Evolutionary conservation across 2,888 invertebrate genomes (phyloP), one percentile per base, ranked within the genome.

Genomic region (Cheilosia urbana): DNA sequence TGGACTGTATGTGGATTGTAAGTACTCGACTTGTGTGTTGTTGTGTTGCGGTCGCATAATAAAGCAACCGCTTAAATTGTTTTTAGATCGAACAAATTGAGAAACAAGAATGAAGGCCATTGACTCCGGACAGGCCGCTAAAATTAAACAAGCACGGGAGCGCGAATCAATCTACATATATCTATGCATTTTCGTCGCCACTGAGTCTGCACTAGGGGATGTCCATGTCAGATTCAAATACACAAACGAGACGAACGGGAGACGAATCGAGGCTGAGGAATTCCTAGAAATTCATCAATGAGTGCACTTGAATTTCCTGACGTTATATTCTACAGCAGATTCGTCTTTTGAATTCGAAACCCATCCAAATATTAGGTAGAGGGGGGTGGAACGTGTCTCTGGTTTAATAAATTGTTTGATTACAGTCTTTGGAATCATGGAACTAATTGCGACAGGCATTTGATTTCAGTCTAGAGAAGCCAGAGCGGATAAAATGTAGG

Each of bases 271-370:
- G 58, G 34, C 42, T 24, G 57, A 58, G 65, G 79, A 73, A 84
- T 84, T 79, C 79, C 73, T 84, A 75, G 84, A 79, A 84, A 79
- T 75, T 79, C 73, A 79, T 84, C 84, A 84, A 65, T 75, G 73
- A 55, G 53, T 5, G 69, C 78, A 69, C 84, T 84, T 79, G 84
- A 79, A 79, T 79, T 79, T 79, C 79, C 84, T 79, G 57, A 79
- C 79, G 71, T 53, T 17, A 60, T 42, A 40, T 66, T 60, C 58
- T 37, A 72, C 73, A 73, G 58, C 37, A 80, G 66, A 73, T 73
- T 60, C 17, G 40, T 37, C 27, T 45, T 34, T 42, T 15, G 5
- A 2, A 13, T 30, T 11, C 37, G 37, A 13, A 37, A 37, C 13
- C 4, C 11, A 37, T 11, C 3, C 11, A 13, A 30, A 30, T 30